These are phyloP conservation scores for Rhodinocichla rosea DNA, from an alignment of 2,113 vertebrate species.

Conservation along the genomic window DNA sequence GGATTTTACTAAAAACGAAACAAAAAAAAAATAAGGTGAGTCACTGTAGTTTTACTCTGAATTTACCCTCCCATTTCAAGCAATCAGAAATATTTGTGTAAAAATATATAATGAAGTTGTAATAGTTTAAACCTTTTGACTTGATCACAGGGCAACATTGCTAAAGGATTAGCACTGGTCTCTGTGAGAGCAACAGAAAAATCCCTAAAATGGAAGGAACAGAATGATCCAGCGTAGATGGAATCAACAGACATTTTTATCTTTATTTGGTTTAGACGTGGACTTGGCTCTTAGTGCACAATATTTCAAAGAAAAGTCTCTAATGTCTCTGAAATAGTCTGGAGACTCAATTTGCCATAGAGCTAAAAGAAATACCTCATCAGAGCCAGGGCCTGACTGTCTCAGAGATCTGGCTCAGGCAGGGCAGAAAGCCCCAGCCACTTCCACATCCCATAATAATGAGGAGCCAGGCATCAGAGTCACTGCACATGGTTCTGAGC, in stretches of 20 bases:
- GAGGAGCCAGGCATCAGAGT: background rate
- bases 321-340: background rate
- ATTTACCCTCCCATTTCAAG: background rate
- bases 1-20: background rate
- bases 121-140: background rate
- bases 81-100: background rate
- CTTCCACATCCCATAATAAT: background rate
- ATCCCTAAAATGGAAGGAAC: background rate
- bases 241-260: background rate
- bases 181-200: background rate
- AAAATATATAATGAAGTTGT: background rate
- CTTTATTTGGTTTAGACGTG: background rate
- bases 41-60: background rate
- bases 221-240: background rate
- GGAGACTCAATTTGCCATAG: background rate
- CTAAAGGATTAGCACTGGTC: background rate
- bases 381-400: background rate
- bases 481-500: conserved; percentile 20
- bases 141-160: background rate
- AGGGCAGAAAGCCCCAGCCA: background rate
- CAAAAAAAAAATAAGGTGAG: background rate
- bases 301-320: background rate
- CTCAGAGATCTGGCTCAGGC: background rate
- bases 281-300: background rate
- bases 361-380: background rate